These are phyloP conservation scores for Salpingus planirostris DNA, from an alignment of 2,888 invertebrate species.

Conservation along the genomic window DNA sequence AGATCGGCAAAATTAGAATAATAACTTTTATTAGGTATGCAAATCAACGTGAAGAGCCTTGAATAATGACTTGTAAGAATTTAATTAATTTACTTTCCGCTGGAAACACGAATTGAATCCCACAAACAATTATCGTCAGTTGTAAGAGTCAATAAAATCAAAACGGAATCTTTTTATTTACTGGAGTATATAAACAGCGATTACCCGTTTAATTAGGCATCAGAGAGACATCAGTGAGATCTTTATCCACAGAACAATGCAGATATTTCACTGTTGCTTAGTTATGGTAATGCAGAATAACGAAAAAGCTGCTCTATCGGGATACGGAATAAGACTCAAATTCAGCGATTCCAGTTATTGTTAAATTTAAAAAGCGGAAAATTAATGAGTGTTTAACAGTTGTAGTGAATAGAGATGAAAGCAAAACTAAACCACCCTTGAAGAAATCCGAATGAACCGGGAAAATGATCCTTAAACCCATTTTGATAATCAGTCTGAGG, in stretches of 20 bases:
- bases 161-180: slow-evolving; percentile 17
- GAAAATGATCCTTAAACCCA: no score
- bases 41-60: slow-evolving; percentile 9
- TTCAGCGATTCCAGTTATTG: slow-evolving; percentile 10
- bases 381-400: no score
- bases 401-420: no score
- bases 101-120: no score
- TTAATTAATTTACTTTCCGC: slow-evolving; percentile 10
- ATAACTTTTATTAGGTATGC: slow-evolving; percentile 9
- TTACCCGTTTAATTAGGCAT: slow-evolving; percentile 37
- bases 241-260: slow-evolving; percentile 35
- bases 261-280: slow-evolving; percentile 39
- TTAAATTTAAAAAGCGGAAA: slow-evolving; percentile 34
- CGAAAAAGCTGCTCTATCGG: slow-evolving; percentile 10
- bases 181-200: slow-evolving; percentile 28
- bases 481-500: no score
- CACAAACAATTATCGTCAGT: background rate
- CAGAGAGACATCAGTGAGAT: slow-evolving; percentile 32
- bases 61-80: slow-evolving; percentile 13
- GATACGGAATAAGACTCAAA: slow-evolving; percentile 13
- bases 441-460: no score
- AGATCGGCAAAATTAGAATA: slow-evolving; percentile 6
- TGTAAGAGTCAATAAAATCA: no score
- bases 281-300: slow-evolving; percentile 33
- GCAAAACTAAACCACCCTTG: no score